Base-by-base conservation (phyloP, 2,797 vertebrate species). In the Ambastaia sidthimunki region DNA sequence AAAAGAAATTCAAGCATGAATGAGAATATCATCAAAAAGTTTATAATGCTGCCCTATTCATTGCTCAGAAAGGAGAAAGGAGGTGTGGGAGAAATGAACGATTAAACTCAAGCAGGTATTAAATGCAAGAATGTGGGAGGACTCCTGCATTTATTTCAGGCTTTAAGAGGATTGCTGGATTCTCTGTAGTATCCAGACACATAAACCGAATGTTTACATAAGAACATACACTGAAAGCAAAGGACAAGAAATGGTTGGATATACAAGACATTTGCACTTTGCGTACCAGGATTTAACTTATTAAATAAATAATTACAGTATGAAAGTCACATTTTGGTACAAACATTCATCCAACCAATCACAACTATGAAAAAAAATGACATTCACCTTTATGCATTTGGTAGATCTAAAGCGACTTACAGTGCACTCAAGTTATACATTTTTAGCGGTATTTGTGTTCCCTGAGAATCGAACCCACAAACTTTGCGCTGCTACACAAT, bases 41-140 rank as follows among this genome's bases (percentile, higher is more conserved):
- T 78, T 71, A 78, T 52, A 50, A 78, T 50, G 55, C 34, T 60
- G 44, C 28, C 16, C 67, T 71, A 50, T 70, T 70, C 57, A 37
- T 62, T 78, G 15, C 28, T 62, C 44, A 71, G 16, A 65, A 34
- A 21, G 66, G n/a, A 52, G 54, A 50, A 23, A 48, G 54, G 31
- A 50, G 60, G 59, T 31, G 59, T 79, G 59, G 69, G 69, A 72
- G 76, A 79, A 78, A 78, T n/a, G 0, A 21, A 52, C 37, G 25
- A 68, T 18, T 78, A 31, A 71, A 71, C 65, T 28, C 12, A 78
- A 70, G n/a, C 31, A 78, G 66, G 47, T 44, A 79, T 71, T 63
- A 71, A 28, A 79, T 79, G 77, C 52, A 72, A 54, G 77, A 71
- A 65, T 79, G 77, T 79, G 60, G 76, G 76, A 63, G 59, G 76